Base-by-base conservation (phyloP, 2,797 vertebrate species). In the Trachurus trachurus region DNA sequence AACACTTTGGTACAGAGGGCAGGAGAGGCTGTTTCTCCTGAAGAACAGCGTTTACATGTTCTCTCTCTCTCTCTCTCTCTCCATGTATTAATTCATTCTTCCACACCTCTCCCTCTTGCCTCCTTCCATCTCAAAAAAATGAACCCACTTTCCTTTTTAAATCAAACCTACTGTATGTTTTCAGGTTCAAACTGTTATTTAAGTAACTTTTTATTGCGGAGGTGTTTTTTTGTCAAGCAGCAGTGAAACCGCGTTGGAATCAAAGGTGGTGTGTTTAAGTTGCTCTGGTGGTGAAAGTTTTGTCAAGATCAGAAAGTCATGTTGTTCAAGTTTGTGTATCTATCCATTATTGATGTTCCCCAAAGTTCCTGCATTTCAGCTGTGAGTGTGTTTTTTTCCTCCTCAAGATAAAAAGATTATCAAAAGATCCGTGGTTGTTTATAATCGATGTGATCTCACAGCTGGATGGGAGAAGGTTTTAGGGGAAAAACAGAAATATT, bases 381-480 rank as follows among this genome's bases (percentile, higher is more conserved):
- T 76, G 69, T 39, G 6, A 81, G 79, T 75, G 49, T 13, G 44
- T 82, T 66, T 58, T 62, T 62, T 45, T 44, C 1, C 6, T 57
- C 54, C 73, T 66, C 42, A 67, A 85, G 84, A 91, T 87, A 83
- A 90, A 89, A 88, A 89, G 88, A 92, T 91, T 89, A 92, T 82
- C 71, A 75, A 66, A 82, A 89, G 87, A 87, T 85, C 82, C 78
- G 67, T 17, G 5, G 62, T 59, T 71, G 78, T 70, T 82, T 74
- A 31, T 52, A 53, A 86, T 92, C 87, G 34, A 92, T 91, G 19
- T 0, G 22, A 74, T 88, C 88, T 87, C 87, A 88, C 82, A 87
- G 87, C 81, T 74, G 81, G 74, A 87, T 69, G 78, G 31, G 64
- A 69, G 81, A 74, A 62, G 21, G 53, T 73, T 88, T 69, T 59